phyloP scores from a whole-genome alignment of 2,888 invertebrate genomes.

The Aelia acuminata region DNA sequence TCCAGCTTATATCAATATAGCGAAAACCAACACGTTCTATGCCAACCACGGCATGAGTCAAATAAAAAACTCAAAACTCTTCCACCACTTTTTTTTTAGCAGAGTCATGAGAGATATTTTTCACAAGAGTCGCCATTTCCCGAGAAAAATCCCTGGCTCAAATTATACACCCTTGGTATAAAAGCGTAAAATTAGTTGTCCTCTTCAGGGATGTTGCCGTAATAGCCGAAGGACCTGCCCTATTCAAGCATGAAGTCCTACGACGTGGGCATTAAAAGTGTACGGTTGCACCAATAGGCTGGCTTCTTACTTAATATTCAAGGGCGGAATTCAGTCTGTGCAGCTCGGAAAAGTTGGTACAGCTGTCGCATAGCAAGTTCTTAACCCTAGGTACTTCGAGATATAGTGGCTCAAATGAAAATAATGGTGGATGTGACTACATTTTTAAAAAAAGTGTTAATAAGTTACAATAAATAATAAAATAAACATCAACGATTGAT shows the following conservation, averaged over 20 bases:
- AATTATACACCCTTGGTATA: background rate
- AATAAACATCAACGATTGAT: too few relatives aligned
- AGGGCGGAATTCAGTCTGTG: background rate
- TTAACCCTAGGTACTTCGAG: background rate
- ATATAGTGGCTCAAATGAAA: background rate
- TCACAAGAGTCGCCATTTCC: background rate
- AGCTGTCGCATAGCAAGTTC: background rate
- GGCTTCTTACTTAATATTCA: background rate
- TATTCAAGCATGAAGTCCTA: background rate
- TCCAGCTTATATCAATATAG: background rate
- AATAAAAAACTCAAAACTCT: background rate
- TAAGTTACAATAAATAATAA: too few relatives aligned
- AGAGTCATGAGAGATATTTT: background rate
- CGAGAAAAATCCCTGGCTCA: background rate
- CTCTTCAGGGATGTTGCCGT: background rate
- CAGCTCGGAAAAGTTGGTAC: background rate
- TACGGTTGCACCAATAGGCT: background rate
- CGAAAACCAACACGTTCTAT: background rate
- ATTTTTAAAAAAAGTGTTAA: too few relatives aligned
- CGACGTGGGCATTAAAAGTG: background rate
- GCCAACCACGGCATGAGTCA: background rate
- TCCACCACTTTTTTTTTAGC: too few relatives aligned
- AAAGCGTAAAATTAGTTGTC: slow-evolving; percentile 8
- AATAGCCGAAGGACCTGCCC: background rate
- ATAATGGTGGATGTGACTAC: background rate